phyloP scores from a whole-genome alignment of 92 coral and sea anemone genomes.

The Zoanthus sansibaricus region DNA sequence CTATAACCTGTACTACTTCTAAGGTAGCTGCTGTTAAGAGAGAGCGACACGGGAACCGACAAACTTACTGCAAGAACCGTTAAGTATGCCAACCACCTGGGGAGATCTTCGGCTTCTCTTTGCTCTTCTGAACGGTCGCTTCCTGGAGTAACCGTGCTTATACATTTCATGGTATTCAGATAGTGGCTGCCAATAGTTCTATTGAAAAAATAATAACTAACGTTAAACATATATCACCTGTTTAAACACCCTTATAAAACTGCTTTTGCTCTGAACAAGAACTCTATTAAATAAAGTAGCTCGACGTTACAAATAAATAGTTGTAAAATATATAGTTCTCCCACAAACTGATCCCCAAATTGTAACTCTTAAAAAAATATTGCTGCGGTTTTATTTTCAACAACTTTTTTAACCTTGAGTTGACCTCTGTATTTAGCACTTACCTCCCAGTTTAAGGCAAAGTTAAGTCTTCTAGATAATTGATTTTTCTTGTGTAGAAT shows the following conservation, averaged over 20 bases:
- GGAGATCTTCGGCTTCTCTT: conserved; percentile 57
- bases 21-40: conserved; percentile 54
- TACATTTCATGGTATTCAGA: neutral
- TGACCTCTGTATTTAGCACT: neutral
- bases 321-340: neutral
- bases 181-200: neutral
- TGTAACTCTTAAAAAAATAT: neutral
- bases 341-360: conserved; percentile 7
- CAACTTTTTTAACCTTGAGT: neutral
- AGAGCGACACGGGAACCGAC: conserved; percentile 63
- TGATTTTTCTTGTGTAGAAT: neutral
- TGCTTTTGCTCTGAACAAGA: too few species aligned
- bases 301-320: too few species aligned
- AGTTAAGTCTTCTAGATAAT: neutral
- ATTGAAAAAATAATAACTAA: neutral
- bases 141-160: neutral
- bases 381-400: neutral
- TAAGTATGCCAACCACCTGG: conserved; percentile 70
- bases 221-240: too few species aligned
- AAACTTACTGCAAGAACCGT: conserved; percentile 61
- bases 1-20: conserved; percentile 63
- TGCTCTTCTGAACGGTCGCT: neutral
- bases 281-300: too few species aligned
- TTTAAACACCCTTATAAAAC: too few species aligned
- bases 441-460: neutral